Conservation (phyloP, 1,140 invertebrate genomes). For the Cataglyphis hispanica region DNA sequence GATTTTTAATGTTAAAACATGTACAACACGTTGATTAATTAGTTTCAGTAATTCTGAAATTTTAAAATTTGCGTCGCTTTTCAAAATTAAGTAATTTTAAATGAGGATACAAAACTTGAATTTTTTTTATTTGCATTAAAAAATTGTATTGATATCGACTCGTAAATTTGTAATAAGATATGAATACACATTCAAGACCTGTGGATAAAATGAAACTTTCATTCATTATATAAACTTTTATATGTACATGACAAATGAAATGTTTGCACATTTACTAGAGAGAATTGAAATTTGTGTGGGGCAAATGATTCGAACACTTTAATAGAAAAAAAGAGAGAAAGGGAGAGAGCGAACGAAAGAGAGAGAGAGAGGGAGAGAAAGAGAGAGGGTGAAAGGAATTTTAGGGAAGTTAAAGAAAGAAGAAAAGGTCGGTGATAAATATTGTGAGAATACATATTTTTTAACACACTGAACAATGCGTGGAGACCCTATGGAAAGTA, state of each 20-base stretch:
- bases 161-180: neutral
- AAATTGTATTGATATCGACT: neutral
- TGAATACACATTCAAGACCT: conserved; percentile 3
- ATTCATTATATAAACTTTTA: conserved; percentile 53
- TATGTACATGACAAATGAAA: conserved; percentile 45
- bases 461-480: conserved; percentile 21
- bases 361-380: conserved; percentile 13
- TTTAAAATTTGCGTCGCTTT: neutral
- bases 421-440: conserved; percentile 2
- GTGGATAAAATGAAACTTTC: neutral
- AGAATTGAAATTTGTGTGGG: conserved; percentile 79
- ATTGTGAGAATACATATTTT: conserved; percentile 15
- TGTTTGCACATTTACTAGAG: conserved; percentile 71
- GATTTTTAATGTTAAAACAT: conserved; percentile 22
- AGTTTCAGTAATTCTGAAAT: neutral
- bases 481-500: conserved; percentile 51
- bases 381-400: conserved; percentile 21
- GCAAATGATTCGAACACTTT: conserved; percentile 72
- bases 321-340: conserved; percentile 55
- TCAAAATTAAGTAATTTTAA: neutral
- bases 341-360: conserved; percentile 47
- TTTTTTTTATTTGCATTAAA: neutral
- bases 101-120: neutral
- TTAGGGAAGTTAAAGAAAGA: conserved; percentile 16
- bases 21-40: neutral